phyloP scores from a whole-genome alignment of 2,797 vertebrate species.

The Lacerta viridis region DNA sequence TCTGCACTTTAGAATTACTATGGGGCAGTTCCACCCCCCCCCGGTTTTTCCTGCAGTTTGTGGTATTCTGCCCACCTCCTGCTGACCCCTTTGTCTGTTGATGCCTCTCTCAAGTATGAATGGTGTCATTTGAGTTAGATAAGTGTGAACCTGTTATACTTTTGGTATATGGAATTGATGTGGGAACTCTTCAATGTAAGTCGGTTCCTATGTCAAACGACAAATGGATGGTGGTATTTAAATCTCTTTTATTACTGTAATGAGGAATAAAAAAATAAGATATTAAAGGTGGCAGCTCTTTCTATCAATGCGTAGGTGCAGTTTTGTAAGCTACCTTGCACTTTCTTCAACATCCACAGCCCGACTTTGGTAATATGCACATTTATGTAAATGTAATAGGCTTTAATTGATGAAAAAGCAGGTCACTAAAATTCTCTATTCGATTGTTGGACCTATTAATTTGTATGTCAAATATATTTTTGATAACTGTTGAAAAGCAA shows the following conservation, averaged over 20 bases:
- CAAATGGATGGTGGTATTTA: neutral
- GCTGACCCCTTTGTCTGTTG: no score
- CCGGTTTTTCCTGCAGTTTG: no score
- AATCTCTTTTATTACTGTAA: neutral
- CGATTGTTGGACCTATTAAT: neutral
- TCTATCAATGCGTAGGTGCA: neutral
- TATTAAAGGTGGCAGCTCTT: neutral
- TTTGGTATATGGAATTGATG: no score
- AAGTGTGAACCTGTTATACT: no score
- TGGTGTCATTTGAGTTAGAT: no score
- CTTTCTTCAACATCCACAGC: neutral
- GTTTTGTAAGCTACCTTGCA: neutral
- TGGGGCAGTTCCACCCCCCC: no score
- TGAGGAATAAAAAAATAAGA: neutral
- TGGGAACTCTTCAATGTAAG: no score
- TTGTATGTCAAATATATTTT: neutral
- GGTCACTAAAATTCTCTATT: neutral
- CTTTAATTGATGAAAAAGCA: neutral
- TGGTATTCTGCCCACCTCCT: no score
- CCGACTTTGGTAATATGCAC: neutral
- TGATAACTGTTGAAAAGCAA: neutral
- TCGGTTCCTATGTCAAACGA: neutral
- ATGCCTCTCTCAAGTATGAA: no score
- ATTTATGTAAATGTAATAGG: neutral
- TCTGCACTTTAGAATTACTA: no score